These are phyloP conservation scores for Apodemia mormo DNA, from an alignment of 2,888 invertebrate genomes.

Conservation along the genomic window DNA sequence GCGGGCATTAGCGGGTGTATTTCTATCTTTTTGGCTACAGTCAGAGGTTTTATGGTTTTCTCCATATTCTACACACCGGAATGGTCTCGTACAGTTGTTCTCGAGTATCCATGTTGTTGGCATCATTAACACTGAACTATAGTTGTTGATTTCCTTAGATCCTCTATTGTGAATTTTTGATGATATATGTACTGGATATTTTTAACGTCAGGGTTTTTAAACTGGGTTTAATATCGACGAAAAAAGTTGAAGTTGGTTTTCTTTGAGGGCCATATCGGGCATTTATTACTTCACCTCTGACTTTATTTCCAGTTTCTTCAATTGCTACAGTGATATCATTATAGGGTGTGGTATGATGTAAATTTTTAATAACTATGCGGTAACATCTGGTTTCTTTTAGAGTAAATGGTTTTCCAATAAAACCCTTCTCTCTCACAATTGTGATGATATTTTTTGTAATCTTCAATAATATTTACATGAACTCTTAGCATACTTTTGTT, in stretches of 20 bases:
- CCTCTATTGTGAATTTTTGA: too few species aligned
- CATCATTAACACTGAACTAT: constrained; percentile 9
- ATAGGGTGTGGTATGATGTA: background rate
- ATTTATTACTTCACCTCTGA: too few species aligned
- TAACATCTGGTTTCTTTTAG: constrained; percentile 1
- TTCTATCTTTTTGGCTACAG: constrained; percentile 3
- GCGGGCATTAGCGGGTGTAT: constrained; percentile 30
- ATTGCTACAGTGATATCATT: background rate
- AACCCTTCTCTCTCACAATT: background rate
- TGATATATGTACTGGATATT: too few species aligned
- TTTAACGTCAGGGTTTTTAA: too few species aligned
- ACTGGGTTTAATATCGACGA: too few species aligned
- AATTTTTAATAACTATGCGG: constrained; percentile 3
- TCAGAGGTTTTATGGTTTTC: constrained; percentile 10
- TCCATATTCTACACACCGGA: constrained; percentile 21
- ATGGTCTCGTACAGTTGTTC: constrained; percentile 20
- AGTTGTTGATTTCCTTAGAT: background rate
- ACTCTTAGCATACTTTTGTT: too few species aligned
- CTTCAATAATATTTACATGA: too few species aligned
- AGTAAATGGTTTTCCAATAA: constrained; percentile 4
- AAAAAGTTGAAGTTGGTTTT: too few species aligned
- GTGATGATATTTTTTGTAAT: too few species aligned
- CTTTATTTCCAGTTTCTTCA: too few species aligned
- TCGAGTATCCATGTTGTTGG: constrained; percentile 18
- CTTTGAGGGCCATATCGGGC: too few species aligned